These are phyloP conservation scores for Microcebus ravelobensis DNA, from an alignment of 2,113 vertebrate species.

Conservation along the genomic window DNA sequence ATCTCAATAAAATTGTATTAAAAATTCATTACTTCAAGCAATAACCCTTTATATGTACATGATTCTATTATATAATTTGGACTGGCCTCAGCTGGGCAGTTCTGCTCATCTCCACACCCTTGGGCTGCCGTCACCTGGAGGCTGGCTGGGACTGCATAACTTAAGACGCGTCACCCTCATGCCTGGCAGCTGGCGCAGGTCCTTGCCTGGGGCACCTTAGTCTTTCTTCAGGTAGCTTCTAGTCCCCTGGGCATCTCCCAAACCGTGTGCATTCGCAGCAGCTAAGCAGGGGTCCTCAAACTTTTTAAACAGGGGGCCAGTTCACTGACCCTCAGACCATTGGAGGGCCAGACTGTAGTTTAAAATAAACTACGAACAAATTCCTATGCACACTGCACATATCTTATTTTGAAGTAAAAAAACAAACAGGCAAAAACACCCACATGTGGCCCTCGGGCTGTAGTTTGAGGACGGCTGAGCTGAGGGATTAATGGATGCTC, in stretches of 20 bases:
- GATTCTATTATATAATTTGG: neutral
- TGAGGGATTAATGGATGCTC: neutral
- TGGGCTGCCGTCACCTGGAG: neutral
- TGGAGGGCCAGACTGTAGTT: too few relatives aligned
- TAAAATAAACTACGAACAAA: too few relatives aligned
- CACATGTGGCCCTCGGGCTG: too few relatives aligned
- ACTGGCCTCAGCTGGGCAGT: neutral
- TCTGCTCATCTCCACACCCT: neutral
- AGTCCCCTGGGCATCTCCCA: too few relatives aligned
- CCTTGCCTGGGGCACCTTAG: neutral
- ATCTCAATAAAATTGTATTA: neutral
- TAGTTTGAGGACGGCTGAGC: too few relatives aligned
- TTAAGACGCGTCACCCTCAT: neutral
- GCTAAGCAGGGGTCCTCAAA: neutral
- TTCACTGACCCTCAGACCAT: too few relatives aligned
- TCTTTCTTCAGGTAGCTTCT: neutral
- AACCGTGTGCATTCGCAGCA: neutral
- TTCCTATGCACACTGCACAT: too few relatives aligned
- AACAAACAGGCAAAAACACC: too few relatives aligned
- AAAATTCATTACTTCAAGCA: neutral
- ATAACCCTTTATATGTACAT: neutral
- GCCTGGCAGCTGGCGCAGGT: neutral
- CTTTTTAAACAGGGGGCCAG: too few relatives aligned
- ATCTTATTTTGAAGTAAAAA: too few relatives aligned
- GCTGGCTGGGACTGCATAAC: neutral